Percentiles rank a stretch among this genome's conserved stretches.
Conservation (phyloP, 2,888 invertebrate species). For the Anthrax anthrax region DNA sequence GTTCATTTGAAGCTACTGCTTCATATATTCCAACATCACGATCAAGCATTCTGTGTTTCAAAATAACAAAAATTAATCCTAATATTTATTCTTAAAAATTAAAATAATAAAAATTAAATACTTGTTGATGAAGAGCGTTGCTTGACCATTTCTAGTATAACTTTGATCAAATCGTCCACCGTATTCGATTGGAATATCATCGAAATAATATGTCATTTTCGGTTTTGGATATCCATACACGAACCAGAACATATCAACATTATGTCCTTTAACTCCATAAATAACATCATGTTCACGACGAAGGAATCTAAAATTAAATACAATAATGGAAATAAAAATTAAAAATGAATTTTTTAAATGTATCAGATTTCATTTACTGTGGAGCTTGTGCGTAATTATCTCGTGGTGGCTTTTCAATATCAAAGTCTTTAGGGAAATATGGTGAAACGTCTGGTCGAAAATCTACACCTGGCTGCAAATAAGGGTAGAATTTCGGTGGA, state of each 20-base stretch:
- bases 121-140: constrained; percentile 78
- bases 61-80: not conserved
- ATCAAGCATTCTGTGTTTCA: constrained; percentile 56
- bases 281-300: constrained; percentile 74
- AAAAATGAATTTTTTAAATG: too few species aligned
- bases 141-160: constrained; percentile 81
- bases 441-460: constrained; percentile 74
- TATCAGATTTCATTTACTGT: constrained; percentile 25
- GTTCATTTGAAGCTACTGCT: constrained; percentile 85
- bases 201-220: constrained; percentile 76
- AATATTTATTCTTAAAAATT: too few species aligned
- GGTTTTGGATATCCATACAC: constrained; percentile 96
- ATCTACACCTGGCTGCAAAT: constrained; percentile 63
- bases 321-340: not conserved
- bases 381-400: constrained; percentile 74
- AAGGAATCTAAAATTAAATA: constrained; percentile 45
- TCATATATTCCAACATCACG: constrained; percentile 90
- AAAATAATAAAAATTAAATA: too few species aligned
- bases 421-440: constrained; percentile 85
- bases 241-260: constrained; percentile 81
- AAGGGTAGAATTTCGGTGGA: constrained; percentile 63
- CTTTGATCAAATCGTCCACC: constrained; percentile 77
- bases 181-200: constrained; percentile 65
- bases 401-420: constrained; percentile 74
- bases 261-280: constrained; percentile 86